Evolutionary conservation across 2,797 vertebrate species (phyloP).

Genomic region (Ctenochaetus hawaiiensis): DNA sequence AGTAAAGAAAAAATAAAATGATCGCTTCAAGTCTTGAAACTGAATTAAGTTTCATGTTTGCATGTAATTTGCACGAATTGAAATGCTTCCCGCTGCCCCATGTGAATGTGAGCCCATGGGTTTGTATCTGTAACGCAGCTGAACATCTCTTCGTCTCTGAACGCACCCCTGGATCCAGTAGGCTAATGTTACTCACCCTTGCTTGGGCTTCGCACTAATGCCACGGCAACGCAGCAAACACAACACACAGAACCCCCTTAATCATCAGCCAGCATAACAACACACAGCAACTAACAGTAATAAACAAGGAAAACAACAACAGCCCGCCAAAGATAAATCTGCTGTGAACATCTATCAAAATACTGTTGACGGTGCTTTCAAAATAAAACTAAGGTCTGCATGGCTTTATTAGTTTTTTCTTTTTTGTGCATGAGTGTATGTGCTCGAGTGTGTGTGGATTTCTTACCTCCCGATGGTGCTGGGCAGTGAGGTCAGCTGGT

Average conservation of each 20-base stretch:
- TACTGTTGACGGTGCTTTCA: conserved; percentile 23
- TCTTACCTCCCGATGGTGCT: conserved; percentile 98
- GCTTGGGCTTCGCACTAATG: conserved; percentile 88
- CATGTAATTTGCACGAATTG: conserved; percentile 54
- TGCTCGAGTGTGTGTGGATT: neutral
- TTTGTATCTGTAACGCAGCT: conserved; percentile 59
- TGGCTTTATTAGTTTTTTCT: neutral
- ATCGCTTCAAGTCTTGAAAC: neutral
- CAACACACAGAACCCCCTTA: conserved; percentile 88
- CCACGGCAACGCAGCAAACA: conserved; percentile 87
- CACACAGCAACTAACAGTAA: conserved; percentile 66
- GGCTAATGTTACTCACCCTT: conserved; percentile 88
- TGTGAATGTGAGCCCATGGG: conserved; percentile 22
- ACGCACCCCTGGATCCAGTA: conserved; percentile 75
- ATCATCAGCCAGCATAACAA: conserved; percentile 78
- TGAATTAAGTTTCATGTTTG: conserved; percentile 51
- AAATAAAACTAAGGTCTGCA: conserved; percentile 29
- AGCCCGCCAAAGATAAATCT: conserved; percentile 58
- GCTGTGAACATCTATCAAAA: conserved; percentile 39
- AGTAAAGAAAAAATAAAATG: neutral
- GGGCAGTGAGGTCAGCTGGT: conserved; percentile 97
- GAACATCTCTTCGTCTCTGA: conserved; percentile 70
- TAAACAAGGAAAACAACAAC: conserved; percentile 61
- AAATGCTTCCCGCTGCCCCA: conserved; percentile 19
- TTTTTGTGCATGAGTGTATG: conserved; percentile 14